A percentile compares a stretch with the other conserved stretches of the same genome.
Evolutionary conservation across 2,888 invertebrate species (phyloP).

Genomic region (Lasioglossum zephyrum): DNA sequence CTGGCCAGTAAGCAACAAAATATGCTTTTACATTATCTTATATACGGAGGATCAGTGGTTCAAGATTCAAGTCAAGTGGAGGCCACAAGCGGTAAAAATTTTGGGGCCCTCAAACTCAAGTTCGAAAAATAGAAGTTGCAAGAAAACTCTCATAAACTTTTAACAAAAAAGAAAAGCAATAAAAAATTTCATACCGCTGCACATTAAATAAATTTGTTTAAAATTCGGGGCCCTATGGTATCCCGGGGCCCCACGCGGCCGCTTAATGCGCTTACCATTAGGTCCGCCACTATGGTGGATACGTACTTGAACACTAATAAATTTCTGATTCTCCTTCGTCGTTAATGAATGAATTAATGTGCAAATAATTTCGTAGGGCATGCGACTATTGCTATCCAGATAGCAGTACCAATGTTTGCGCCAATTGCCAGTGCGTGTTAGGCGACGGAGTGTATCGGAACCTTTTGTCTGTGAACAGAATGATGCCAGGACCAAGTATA

Average conservation of each 20-base stretch:
- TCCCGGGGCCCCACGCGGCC: too few relatives aligned
- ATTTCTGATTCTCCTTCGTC: not conserved
- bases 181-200: too few relatives aligned
- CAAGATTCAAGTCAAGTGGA: too few relatives aligned
- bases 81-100: too few relatives aligned
- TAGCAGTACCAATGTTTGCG: slow-evolving; percentile 48
- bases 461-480: slow-evolving; percentile 65
- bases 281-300: not conserved
- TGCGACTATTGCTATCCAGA: slow-evolving; percentile 65
- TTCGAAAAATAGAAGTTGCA: too few relatives aligned
- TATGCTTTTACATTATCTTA: not conserved
- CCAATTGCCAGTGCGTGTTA: slow-evolving; percentile 68
- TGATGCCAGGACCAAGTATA: slow-evolving; percentile 81
- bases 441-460: slow-evolving; percentile 66
- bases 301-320: too few relatives aligned
- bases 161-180: too few relatives aligned
- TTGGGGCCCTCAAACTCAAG: too few relatives aligned
- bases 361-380: slow-evolving; percentile 51
- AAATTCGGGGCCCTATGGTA: too few relatives aligned
- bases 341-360: not conserved
- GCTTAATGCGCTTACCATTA: too few relatives aligned
- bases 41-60: not conserved
- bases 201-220: too few relatives aligned
- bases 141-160: too few relatives aligned
- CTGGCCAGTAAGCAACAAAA: slow-evolving; percentile 33